Conservation (phyloP, 2,888 invertebrate genomes). For the Lordiphosa andalusiaca region DNA sequence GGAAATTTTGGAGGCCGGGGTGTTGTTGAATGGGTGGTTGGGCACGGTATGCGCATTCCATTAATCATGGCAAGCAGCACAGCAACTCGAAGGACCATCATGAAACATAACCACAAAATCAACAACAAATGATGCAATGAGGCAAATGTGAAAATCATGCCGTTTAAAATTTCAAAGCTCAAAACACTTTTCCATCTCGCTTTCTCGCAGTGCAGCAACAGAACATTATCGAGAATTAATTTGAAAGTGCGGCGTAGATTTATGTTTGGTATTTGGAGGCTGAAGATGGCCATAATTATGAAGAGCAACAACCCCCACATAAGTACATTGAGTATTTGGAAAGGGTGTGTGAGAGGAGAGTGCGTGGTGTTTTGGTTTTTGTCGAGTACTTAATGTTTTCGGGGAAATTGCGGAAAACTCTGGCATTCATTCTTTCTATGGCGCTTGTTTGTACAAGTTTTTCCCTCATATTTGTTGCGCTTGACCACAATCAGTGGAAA, state of each 20-base stretch:
- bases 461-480: not conserved
- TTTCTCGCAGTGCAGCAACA: not conserved
- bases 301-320: not conserved
- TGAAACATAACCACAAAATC: constrained; percentile 41
- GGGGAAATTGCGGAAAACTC: no score
- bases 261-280: constrained; percentile 5
- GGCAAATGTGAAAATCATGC: constrained; percentile 39
- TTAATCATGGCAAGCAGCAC: constrained; percentile 33
- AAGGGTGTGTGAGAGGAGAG: constrained; percentile 8
- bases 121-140: constrained; percentile 39
- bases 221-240: constrained; percentile 41
- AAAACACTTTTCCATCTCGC: constrained; percentile 34
- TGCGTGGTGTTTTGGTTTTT: no score
- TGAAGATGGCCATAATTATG: constrained; percentile 14
- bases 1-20: constrained; percentile 23
- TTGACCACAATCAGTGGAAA: constrained; percentile 25
- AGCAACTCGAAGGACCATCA: constrained; percentile 24
- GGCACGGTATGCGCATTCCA: constrained; percentile 26
- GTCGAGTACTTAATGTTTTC: no score
- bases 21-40: constrained; percentile 14
- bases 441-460: no score
- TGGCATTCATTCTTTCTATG: no score
- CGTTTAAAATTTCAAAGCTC: constrained; percentile 42
- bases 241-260: constrained; percentile 32
- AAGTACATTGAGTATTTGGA: no score